Evolutionary conservation across 2,888 invertebrate genomes (phyloP), one percentile per base, ranked within the genome.

Genomic region (Melanophora roralis): DNA sequence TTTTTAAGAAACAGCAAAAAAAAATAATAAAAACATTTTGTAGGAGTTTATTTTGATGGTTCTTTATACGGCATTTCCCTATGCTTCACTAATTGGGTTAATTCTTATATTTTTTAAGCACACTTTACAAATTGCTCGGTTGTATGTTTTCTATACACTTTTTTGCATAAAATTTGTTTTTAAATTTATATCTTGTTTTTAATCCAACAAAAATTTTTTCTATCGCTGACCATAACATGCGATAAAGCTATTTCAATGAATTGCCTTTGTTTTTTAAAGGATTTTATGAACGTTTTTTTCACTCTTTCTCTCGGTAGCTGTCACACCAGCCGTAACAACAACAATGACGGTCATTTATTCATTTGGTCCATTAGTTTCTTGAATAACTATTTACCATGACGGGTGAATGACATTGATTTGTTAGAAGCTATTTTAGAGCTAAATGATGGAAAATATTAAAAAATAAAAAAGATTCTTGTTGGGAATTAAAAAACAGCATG

Each of bases 311-410:
- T 40, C 38, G 14, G 14, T 36, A 43, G 51, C 57, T 73, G 62
- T 57, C 73, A 51, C 12, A 36, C 36, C 76, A 73, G 64, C 60
- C 59, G 47, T 64, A 73, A 67, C 78, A 68, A 67, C 78, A 68
- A 73, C 55, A 78, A 81, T 81, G 81, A 74, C 71, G 69, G 77
- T 49, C 79, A 79, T 81, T 81, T 78, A 81, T 81, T 82, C 71
- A 81, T 78, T 81, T 82, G 82, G 67, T 81, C 81, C 82, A 82
- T 81, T 82, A 78, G 81, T 81, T 81, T 78, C 75, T 74, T 81
- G 72, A 80, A 64, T 68, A 80, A 80, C 72, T 51, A 76, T 80
- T 80, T 62, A 32, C 76, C 76, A 73, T 80, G 72, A 80, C 72
- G 80, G n/a, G 80, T 68, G 73, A 72, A 72, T 76, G 76, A 80